These are phyloP conservation scores for Trachelus stipa DNA, from an alignment of 2,888 invertebrate genomes.

Conservation along the genomic window DNA sequence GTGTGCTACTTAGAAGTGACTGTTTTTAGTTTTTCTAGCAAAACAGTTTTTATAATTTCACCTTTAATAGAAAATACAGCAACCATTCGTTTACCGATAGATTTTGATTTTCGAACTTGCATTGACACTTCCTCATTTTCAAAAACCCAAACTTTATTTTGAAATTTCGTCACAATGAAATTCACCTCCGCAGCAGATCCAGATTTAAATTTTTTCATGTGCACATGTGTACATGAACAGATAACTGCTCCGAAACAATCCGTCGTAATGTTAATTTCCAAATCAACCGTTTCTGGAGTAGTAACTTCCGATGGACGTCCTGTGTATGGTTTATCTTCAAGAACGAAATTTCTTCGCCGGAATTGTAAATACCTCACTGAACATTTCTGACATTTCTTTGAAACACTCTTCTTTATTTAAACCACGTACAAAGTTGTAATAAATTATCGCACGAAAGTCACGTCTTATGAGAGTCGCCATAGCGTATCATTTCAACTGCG, in stretches of 20 bases:
- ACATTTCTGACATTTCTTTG: not conserved
- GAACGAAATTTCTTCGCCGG: not conserved
- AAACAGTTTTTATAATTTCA: not conserved
- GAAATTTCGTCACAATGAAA: not conserved
- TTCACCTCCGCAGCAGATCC: not conserved
- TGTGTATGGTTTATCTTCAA: not conserved
- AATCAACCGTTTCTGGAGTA: not conserved
- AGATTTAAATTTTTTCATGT: not conserved
- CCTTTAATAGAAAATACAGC: not conserved
- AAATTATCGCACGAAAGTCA: not conserved
- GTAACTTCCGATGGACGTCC: not conserved
- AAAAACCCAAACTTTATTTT: not conserved
- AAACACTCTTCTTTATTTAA: not conserved
- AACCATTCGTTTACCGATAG: not conserved
- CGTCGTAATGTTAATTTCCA: not conserved
- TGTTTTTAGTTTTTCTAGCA: not conserved
- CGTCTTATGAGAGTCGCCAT: not conserved
- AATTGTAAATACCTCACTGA: not conserved
- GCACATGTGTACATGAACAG: not conserved
- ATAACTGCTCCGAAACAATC: not conserved
- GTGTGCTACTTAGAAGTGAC: not conserved
- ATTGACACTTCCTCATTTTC: not conserved
- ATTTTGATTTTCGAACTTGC: not conserved
- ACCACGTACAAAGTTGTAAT: not conserved
- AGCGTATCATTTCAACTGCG: too few species aligned